These are phyloP conservation scores for Coecobrya sp. DNA, from an alignment of 2,888 invertebrate genomes.

Conservation along the genomic window DNA sequence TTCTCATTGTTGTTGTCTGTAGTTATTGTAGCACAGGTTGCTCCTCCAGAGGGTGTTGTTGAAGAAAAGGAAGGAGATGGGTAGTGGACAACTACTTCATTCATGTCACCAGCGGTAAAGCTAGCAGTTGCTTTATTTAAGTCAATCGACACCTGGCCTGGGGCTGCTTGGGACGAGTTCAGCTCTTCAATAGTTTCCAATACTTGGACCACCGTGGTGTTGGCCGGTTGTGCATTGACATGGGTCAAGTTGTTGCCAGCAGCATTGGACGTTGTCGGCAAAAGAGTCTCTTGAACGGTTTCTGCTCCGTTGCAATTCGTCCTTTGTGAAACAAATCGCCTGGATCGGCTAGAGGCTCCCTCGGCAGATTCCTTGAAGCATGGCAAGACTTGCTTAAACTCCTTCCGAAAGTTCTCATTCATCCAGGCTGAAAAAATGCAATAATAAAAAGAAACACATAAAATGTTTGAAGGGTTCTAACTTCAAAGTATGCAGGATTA, in stretches of 20 bases:
- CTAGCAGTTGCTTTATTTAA: slow-evolving; percentile 78
- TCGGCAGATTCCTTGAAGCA: slow-evolving; percentile 88
- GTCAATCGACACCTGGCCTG: slow-evolving; percentile 76
- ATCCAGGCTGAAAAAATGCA: slow-evolving; percentile 92
- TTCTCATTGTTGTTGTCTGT: slow-evolving; percentile 41
- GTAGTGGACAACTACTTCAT: slow-evolving; percentile 85
- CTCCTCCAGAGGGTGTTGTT: slow-evolving; percentile 33
- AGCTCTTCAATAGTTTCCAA: slow-evolving; percentile 86
- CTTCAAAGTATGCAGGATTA: neutral
- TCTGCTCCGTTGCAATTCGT: slow-evolving; percentile 92
- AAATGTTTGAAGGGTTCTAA: neutral
- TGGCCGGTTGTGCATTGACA: slow-evolving; percentile 70
- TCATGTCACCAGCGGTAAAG: slow-evolving; percentile 78
- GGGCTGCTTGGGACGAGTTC: slow-evolving; percentile 83
- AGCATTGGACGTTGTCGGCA: slow-evolving; percentile 87
- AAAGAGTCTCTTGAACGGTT: slow-evolving; percentile 91
- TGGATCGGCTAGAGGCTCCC: slow-evolving; percentile 64
- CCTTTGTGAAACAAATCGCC: slow-evolving; percentile 89
- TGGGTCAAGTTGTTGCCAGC: slow-evolving; percentile 36
- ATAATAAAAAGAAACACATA: slow-evolving; percentile 24
- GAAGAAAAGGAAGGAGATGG: slow-evolving; percentile 69
- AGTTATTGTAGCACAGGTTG: neutral
- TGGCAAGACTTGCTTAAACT: slow-evolving; percentile 93
- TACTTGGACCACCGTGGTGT: slow-evolving; percentile 87
- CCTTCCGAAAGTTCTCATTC: slow-evolving; percentile 97